Evolutionary conservation across 2,797 vertebrate genomes (phyloP), one percentile per base, ranked within the genome.

Genomic region (Pseudochromis fuscus): DNA sequence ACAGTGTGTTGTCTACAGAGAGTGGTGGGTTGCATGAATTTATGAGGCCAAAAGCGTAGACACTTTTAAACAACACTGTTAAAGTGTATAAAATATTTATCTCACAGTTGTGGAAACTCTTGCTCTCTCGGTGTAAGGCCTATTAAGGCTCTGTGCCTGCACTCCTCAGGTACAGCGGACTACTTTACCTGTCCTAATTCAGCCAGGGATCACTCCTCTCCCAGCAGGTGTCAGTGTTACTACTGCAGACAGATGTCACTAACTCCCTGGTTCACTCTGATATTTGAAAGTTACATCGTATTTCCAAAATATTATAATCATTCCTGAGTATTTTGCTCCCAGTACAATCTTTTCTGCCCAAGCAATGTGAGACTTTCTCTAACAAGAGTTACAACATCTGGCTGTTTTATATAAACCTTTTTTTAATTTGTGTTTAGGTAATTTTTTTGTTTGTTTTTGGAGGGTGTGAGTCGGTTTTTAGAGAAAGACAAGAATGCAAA

Each of bases 171-270:
- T 55, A 18, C 44, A 72, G 28, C 48, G 58, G 67, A 25, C 53
- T 71, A 18, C 59, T 63, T 24, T 64, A 38, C 67, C 69, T 81
- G 65, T 64, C 64, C 71, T 65, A 18, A 31, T 75, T 62, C 48
- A 70, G 62, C 77, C 82, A 65, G 81, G 77, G 87, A 77, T 85
- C 77, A 44, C 79, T 85, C 37, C 30, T 87, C 82, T 90, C 91
- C 91, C 93, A 94, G 91, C 89, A 94, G 93, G 92, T 93, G 92
- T 94, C 92, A 93, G 91, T 94, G 85, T 93, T 91, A 90, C 88
- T 88, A 61, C 87, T 91, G 65, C 28, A 57, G 70, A 77, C 57
- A 76, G 56, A 60, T 72, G 48, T 75, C 65, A 52, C 59, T 72
- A 31, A 44, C 27, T 77, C 18, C 70, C 55, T 53, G 23, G 24